A percentile compares a stretch with the other conserved stretches of the same genome.
These are phyloP conservation scores for Melanitta fusca DNA, from an alignment of 2,797 vertebrate species.

Conservation along the genomic window DNA sequence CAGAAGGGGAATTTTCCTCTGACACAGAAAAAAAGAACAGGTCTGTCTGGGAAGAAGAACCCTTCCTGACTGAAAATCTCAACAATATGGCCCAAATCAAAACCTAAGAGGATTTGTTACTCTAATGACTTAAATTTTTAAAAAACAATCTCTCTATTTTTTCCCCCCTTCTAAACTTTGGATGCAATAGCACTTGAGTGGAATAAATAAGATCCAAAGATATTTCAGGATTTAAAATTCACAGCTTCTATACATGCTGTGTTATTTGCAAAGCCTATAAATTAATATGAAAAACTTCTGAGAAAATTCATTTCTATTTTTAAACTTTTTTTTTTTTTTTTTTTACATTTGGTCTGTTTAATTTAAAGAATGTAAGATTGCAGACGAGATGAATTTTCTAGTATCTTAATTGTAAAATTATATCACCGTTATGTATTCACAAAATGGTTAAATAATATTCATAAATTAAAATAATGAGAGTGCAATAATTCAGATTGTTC, in stretches of 20 bases:
- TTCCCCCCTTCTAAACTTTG: background rate
- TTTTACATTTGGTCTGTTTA: constrained; percentile 24
- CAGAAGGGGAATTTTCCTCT: background rate
- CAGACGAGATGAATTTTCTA: constrained; percentile 26
- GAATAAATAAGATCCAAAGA: background rate
- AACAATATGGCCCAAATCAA: background rate
- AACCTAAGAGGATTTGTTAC: background rate
- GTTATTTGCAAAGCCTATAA: constrained; percentile 17
- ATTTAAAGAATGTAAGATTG: background rate
- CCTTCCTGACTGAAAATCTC: background rate
- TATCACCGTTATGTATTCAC: constrained; percentile 10
- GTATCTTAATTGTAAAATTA: constrained; percentile 41
- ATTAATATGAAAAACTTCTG: constrained; percentile 30
- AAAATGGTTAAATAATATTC: constrained; percentile 33
- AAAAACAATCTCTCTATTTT: background rate
- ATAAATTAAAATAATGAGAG: constrained; percentile 52
- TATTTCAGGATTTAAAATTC: background rate
- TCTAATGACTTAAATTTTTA: background rate
- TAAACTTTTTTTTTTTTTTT: background rate
- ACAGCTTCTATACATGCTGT: background rate
- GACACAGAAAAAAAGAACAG: background rate
- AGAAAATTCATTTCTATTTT: constrained; percentile 22
- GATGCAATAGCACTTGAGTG: background rate
- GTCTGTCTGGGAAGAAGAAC: background rate
- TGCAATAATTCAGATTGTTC: constrained; percentile 11